Evolutionary conservation across 1,140 invertebrate species (phyloP).

Genomic region (Mactra quadrangularis): DNA sequence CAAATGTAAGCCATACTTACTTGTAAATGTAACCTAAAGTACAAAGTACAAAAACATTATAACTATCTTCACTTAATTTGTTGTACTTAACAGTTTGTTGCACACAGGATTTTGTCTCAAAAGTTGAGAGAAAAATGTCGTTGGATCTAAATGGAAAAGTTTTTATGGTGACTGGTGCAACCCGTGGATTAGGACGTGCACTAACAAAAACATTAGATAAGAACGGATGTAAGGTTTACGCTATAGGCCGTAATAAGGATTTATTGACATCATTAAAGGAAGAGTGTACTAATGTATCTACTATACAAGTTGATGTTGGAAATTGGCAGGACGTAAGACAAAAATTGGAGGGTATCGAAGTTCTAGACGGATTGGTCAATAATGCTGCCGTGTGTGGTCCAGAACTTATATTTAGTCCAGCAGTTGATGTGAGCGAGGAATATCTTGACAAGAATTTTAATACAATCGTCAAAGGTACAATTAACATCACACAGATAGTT

Average conservation of each 20-base stretch:
- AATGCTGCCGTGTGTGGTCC: constrained; percentile 87
- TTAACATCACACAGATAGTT: constrained; percentile 29
- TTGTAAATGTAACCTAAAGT: no score
- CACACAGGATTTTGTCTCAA: no score
- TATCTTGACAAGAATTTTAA: constrained; percentile 6
- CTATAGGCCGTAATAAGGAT: constrained; percentile 18
- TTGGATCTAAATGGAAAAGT: constrained; percentile 25
- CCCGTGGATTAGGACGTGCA: constrained; percentile 38
- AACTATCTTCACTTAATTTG: no score
- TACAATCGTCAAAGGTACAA: constrained; percentile 1
- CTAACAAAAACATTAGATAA: constrained; percentile 10
- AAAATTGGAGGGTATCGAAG: constrained; percentile 84
- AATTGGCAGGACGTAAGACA: constrained; percentile 90
- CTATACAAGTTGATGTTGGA: constrained; percentile 88
- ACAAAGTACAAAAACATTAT: no score
- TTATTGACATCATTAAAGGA: constrained; percentile 6
- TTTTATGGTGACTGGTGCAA: constrained; percentile 51
- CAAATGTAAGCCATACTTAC: no score
- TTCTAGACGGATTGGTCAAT: constrained; percentile 91
- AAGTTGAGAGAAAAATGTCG: background rate
- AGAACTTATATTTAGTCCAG: background rate
- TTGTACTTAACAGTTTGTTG: no score
- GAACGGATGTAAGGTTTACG: constrained; percentile 48
- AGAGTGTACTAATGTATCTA: constrained; percentile 85
- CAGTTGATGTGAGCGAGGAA: constrained; percentile 11